Evolutionary conservation across 2,797 vertebrate genomes (phyloP).

Genomic region (Staurois parvus): DNA sequence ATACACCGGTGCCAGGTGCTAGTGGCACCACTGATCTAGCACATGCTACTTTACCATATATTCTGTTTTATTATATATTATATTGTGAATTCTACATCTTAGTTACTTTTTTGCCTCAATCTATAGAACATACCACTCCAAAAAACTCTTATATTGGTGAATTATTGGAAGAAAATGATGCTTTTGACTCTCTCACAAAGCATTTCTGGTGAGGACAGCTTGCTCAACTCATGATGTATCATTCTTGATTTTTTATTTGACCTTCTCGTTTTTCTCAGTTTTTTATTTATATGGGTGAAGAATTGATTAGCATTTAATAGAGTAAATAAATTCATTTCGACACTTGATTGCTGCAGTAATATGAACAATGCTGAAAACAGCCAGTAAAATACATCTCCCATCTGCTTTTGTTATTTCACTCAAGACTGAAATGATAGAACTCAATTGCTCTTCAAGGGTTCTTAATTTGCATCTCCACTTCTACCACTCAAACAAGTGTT

Average conservation of each 20-base stretch:
- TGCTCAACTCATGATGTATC: no score
- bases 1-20: no score
- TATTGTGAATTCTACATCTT: no score
- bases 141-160: no score
- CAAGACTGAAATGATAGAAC: slow-evolving; percentile 20
- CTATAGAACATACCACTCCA: no score
- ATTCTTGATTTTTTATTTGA: neutral
- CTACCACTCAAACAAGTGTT: slow-evolving; percentile 25
- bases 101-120: no score
- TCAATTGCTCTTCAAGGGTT: slow-evolving; percentile 41
- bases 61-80: no score
- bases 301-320: slow-evolving; percentile 44
- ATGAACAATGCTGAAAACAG: slow-evolving; percentile 39
- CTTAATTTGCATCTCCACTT: slow-evolving; percentile 46
- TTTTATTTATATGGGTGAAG: slow-evolving; percentile 12
- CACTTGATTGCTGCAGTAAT: slow-evolving; percentile 36
- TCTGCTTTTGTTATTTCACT: slow-evolving; percentile 47
- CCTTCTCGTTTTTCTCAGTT: slow-evolving; percentile 6
- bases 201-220: no score
- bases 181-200: neutral
- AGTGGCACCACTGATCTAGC: no score
- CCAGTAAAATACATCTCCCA: slow-evolving; percentile 41
- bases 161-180: neutral
- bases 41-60: no score
- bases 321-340: slow-evolving; percentile 43